Evolutionary conservation across 2,113 vertebrate species (phyloP).

Genomic region (Oophaga pumilio): DNA sequence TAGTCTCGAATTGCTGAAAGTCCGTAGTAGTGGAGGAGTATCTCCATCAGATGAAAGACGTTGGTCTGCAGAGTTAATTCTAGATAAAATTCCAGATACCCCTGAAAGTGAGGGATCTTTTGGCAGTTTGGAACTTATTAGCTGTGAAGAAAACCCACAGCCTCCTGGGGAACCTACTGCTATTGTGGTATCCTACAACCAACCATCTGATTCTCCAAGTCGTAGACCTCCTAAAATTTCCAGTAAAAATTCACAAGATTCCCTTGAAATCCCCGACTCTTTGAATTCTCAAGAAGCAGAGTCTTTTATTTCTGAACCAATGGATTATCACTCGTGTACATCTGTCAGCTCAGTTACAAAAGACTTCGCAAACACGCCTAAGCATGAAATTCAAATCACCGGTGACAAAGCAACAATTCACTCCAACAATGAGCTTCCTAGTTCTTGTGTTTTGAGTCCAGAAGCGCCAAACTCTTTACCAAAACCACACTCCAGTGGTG

Average conservation of each 20-base stretch:
- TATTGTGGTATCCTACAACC: neutral
- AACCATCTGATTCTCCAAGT: neutral
- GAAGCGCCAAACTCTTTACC: neutral
- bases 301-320: neutral
- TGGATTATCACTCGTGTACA: neutral
- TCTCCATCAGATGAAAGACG: constrained; percentile 87
- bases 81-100: constrained; percentile 81
- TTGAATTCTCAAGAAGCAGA: neutral
- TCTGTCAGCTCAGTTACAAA: neutral
- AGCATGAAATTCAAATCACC: neutral
- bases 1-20: constrained; percentile 93
- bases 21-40: constrained; percentile 83
- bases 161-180: neutral
- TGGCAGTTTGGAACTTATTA: constrained; percentile 88
- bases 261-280: neutral
- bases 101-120: constrained; percentile 92
- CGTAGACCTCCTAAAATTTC: neutral
- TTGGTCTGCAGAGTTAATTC: constrained; percentile 81
- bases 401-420: neutral
- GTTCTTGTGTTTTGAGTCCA: neutral
- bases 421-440: neutral
- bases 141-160: constrained; percentile 76
- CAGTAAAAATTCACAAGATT: neutral
- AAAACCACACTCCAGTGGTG: constrained; percentile 5
- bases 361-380: neutral